Conservation (phyloP, 2,113 vertebrate genomes). For the Datnioides undecimradiatus region DNA sequence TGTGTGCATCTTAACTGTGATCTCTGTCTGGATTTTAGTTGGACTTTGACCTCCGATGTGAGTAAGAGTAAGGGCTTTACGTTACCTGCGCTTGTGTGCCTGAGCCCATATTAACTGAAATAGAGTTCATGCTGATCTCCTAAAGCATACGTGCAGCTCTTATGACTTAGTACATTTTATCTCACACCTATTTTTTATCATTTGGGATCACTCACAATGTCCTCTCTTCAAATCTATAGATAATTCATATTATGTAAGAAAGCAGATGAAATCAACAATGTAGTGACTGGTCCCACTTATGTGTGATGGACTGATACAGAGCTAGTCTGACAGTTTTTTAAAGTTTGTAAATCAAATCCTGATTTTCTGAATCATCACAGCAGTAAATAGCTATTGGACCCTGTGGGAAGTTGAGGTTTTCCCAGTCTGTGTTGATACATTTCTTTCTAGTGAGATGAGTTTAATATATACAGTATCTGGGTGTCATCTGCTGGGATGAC, state of each 20-base stretch:
- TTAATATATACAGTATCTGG: background rate
- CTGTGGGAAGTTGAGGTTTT: background rate
- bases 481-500: constrained; percentile 2
- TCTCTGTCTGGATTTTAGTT: background rate
- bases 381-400: background rate
- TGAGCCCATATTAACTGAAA: background rate
- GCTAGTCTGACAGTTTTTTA: background rate
- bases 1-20: too few species aligned
- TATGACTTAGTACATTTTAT: background rate
- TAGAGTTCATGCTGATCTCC: background rate
- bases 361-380: background rate
- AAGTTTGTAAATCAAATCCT: background rate
- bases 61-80: background rate
- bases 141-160: background rate
- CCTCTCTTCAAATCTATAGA: background rate
- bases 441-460: background rate
- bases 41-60: background rate
- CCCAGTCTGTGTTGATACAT: background rate
- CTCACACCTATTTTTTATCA: background rate
- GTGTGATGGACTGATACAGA: background rate
- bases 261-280: too few species aligned
- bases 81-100: too few species aligned
- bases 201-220: background rate
- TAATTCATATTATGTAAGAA: background rate
- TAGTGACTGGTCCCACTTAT: background rate